These are phyloP conservation scores for Atopsyche davidsoni DNA, from an alignment of 1,140 invertebrate genomes.

Conservation along the genomic window DNA sequence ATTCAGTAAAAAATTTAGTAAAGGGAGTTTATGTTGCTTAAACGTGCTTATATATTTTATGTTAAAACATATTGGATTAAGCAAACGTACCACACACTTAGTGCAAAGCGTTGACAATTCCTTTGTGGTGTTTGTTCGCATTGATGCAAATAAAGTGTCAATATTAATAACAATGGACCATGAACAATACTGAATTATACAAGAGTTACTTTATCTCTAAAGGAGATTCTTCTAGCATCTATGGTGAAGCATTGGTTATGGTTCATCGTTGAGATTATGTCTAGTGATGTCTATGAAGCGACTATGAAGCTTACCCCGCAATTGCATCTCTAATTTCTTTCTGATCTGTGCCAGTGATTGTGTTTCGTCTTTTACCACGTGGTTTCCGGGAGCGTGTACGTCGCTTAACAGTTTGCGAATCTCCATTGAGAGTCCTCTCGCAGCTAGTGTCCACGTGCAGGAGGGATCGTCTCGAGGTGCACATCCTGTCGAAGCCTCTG, in stretches of 20 bases:
- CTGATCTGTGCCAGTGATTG: constrained; percentile 81
- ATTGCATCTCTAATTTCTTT: constrained; percentile 77
- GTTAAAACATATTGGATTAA: constrained; percentile 27
- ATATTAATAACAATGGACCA: no score
- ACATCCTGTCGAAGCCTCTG: constrained; percentile 79
- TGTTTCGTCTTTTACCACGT: constrained; percentile 78
- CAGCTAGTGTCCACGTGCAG: constrained; percentile 52
- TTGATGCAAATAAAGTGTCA: constrained; percentile 25
- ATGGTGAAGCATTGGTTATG: no score
- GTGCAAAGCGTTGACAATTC: constrained; percentile 28
- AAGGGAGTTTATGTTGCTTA: constrained; percentile 23
- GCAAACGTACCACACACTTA: constrained; percentile 30
- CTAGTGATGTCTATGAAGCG: constrained; percentile 32
- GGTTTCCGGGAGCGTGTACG: constrained; percentile 67
- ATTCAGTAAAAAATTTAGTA: constrained; percentile 26
- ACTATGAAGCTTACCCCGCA: constrained; percentile 61
- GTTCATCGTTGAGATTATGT: no score
- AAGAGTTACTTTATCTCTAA: no score
- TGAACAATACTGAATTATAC: no score
- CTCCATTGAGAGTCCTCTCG: constrained; percentile 38
- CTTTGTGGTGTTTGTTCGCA: constrained; percentile 27
- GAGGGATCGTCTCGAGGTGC: constrained; percentile 71
- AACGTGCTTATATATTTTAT: constrained; percentile 22
- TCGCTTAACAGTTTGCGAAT: constrained; percentile 58
- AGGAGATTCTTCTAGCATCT: no score